A percentile compares a stretch with the other conserved stretches of the same genome.
These are phyloP conservation scores for Argyrosomus japonicus DNA, from an alignment of 2,113 vertebrate species.

Conservation along the genomic window DNA sequence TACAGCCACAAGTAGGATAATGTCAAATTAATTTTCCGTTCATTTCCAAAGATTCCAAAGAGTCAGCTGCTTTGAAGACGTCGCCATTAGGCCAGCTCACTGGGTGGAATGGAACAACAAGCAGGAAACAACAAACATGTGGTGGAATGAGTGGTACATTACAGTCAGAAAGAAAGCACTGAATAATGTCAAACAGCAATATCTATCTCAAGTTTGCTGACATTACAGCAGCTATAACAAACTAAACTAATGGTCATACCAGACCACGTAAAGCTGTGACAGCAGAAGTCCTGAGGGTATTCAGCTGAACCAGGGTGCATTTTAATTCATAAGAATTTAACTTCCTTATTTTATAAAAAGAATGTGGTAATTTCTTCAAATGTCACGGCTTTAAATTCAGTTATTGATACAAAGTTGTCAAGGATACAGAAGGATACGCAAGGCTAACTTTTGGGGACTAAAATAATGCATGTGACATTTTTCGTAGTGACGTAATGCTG, in stretches of 20 bases:
- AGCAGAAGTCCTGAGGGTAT: background rate
- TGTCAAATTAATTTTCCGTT: background rate
- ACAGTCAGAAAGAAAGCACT: background rate
- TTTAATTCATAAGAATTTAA: background rate
- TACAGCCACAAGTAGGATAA: background rate
- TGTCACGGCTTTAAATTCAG: background rate
- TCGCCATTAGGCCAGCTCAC: background rate
- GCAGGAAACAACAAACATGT: background rate
- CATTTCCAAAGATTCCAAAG: background rate
- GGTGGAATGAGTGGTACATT: background rate
- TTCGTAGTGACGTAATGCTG: background rate
- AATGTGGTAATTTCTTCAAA: background rate
- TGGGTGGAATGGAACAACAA: conserved; percentile 1
- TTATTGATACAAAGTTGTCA: background rate
- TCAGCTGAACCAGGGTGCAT: background rate
- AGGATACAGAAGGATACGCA: background rate
- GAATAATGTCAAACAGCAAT: background rate
- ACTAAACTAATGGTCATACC: background rate
- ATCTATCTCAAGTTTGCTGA: background rate
- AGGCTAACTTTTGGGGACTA: background rate
- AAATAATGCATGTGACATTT: background rate
- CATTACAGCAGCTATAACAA: background rate
- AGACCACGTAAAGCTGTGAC: background rate
- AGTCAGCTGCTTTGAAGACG: background rate
- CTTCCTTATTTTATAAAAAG: background rate